Percentiles rank a stretch among this genome's conserved stretches.
These are phyloP conservation scores for Peromyscus nudipes DNA, from an alignment of 2,797 vertebrate genomes.

Conservation along the genomic window DNA sequence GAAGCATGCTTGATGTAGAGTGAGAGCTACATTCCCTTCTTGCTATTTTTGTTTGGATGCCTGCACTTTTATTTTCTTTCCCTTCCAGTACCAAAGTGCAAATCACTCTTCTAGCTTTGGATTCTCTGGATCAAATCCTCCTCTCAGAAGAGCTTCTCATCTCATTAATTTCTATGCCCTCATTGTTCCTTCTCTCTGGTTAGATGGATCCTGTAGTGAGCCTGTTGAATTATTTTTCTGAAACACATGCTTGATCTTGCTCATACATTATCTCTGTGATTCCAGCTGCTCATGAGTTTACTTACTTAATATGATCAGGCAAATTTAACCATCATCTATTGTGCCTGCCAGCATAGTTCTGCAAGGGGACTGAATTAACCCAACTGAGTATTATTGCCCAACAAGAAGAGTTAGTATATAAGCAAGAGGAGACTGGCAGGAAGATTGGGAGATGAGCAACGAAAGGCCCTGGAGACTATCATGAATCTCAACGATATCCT, in stretches of 20 bases:
- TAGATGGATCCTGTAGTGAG: not conserved
- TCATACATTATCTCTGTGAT: not conserved
- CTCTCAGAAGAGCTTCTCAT: not conserved
- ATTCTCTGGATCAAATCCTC: not conserved
- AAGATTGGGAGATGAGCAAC: fast-evolving
- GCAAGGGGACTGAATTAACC: no score
- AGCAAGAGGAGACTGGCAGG: not conserved
- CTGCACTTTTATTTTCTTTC: not conserved
- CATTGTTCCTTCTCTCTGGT: not conserved
- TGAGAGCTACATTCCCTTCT: not conserved
- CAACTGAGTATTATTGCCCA: not conserved
- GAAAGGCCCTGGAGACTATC: not conserved
- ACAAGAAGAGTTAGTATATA: not conserved
- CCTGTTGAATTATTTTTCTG: not conserved
- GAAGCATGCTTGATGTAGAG: not conserved
- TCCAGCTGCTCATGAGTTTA: not conserved
- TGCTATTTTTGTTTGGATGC: not conserved
- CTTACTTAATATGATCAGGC: not conserved
- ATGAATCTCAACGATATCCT: not conserved
- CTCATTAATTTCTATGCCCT: not conserved
- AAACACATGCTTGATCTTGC: not conserved
- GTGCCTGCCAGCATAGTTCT: fast-evolving
- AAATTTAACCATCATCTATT: not conserved
- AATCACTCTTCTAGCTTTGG: not conserved
- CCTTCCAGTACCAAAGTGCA: not conserved